Evolutionary conservation across 1,140 invertebrate species (phyloP), one percentile per base, ranked within the genome.

Genomic region (Idris sp.): DNA sequence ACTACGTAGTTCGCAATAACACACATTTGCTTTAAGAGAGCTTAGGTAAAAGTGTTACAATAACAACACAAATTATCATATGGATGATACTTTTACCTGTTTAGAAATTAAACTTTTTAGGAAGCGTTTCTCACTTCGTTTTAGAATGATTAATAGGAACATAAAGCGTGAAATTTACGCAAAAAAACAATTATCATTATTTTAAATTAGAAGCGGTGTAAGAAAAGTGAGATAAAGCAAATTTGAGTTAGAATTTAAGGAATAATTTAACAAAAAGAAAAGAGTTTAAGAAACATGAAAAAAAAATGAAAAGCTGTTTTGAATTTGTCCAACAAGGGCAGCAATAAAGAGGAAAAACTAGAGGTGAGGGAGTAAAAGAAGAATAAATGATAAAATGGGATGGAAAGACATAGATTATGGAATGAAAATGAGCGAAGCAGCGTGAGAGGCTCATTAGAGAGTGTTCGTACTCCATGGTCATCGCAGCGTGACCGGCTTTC

Each of bases 391-490:
- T 62, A 65, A 67, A 68, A 68, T 7, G 64, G 10, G 33, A 59
- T 46, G 68, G 76, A 74, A 72, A 75, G 75, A 78, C 48, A 67
- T 83, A 76, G 81, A 33, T 71, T 78, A 80, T 58, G 74, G 76
- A 81, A 84, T 75, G 83, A 82, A 84, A 84, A 81, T 78, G 80
- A 84, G 77, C 81, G 76, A 82, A 82, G 59, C 76, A 79, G 80
- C 74, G 78, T 84, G 81, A 82, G 81, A 82, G 80, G 65, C 83
- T 86, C 84, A 81, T 87, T 87, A 87, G 85, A 87, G 85, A 87
- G 84, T 84, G 80, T 84, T 83, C 84, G 85, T 84, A 88, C 86
- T 88, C 82, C 84, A 86, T 88, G 83, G 84, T 79, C 83, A 85
- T 73, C 82, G 69, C 78, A 76, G 83, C 84, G 84, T 87, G 86